Conservation (phyloP, 2,888 invertebrate species). For the Epiperipatus broadwayi region DNA sequence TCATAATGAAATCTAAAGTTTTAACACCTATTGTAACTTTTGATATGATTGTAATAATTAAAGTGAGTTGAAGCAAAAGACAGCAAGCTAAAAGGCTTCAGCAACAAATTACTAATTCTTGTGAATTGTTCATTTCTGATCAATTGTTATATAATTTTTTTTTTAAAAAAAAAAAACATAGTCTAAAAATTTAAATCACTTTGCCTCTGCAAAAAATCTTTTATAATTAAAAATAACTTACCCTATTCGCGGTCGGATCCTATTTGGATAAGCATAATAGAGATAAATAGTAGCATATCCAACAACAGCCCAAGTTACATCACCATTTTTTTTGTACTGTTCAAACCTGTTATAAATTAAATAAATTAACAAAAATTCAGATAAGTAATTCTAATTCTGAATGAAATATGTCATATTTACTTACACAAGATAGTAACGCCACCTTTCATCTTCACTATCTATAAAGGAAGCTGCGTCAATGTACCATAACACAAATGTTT, state of each 20-base stretch:
- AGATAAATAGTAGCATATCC: constrained; percentile 82
- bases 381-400: constrained; percentile 19
- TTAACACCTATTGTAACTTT: too few relatives aligned
- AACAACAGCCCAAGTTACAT: constrained; percentile 47
- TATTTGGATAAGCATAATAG: constrained; percentile 78
- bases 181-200: too few relatives aligned
- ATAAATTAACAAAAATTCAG: constrained; percentile 12
- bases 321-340: constrained; percentile 29
- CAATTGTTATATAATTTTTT: too few relatives aligned
- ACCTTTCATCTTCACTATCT: constrained; percentile 73
- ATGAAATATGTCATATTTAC: constrained; percentile 31
- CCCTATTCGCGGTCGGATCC: constrained; percentile 61
- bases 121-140: too few relatives aligned
- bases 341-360: constrained; percentile 25
- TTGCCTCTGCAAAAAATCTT: too few relatives aligned
- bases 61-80: too few relatives aligned
- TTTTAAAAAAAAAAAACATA: too few relatives aligned
- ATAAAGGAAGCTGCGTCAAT: constrained; percentile 91
- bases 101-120: too few relatives aligned
- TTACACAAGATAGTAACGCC: constrained; percentile 49
- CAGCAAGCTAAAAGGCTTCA: too few relatives aligned
- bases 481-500: constrained; percentile 81
- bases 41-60: too few relatives aligned
- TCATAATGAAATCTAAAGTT: too few relatives aligned
- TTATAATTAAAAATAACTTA: too few relatives aligned